Evolutionary conservation across 2,797 vertebrate species (phyloP).

Genomic region (Muscicapa striata): DNA sequence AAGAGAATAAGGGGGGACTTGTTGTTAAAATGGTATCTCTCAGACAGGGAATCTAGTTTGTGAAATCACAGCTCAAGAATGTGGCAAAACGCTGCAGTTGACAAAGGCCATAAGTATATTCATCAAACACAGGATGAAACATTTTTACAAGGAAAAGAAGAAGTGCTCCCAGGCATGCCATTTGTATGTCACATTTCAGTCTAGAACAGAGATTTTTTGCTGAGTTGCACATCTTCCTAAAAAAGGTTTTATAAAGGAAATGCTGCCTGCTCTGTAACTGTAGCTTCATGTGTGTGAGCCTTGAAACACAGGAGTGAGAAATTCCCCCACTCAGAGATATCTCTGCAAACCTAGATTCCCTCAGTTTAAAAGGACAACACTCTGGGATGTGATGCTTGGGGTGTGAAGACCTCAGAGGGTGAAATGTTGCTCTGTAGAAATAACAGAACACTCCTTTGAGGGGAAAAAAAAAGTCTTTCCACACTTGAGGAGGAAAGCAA

Average conservation of each 20-base stretch:
- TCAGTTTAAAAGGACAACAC: background rate
- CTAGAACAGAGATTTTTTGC: constrained; percentile 49
- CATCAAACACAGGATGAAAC: constrained; percentile 55
- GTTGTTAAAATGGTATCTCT: background rate
- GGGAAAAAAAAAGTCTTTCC: background rate
- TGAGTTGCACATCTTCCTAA: constrained; percentile 32
- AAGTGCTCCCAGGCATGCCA: constrained; percentile 27
- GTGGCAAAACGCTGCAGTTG: constrained; percentile 37
- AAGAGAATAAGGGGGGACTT: background rate
- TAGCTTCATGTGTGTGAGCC: background rate
- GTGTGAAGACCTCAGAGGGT: background rate
- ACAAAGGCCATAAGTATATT: constrained; percentile 62
- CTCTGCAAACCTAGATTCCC: background rate
- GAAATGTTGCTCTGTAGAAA: background rate
- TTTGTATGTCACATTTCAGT: constrained; percentile 36
- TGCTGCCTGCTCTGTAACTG: constrained; percentile 10
- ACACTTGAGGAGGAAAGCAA: background rate
- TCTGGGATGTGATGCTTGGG: background rate
- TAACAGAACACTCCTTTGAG: background rate
- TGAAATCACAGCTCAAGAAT: constrained; percentile 52
- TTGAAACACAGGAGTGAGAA: background rate
- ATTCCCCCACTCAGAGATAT: background rate
- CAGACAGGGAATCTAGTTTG: background rate
- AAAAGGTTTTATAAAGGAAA: constrained; percentile 1
- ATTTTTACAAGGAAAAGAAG: constrained; percentile 51